Percentiles rank a stretch among this genome's conserved stretches.
Evolutionary conservation across 64 coral and sea anemone species (phyloP).

Genomic region (Catalaphyllia jardinei): DNA sequence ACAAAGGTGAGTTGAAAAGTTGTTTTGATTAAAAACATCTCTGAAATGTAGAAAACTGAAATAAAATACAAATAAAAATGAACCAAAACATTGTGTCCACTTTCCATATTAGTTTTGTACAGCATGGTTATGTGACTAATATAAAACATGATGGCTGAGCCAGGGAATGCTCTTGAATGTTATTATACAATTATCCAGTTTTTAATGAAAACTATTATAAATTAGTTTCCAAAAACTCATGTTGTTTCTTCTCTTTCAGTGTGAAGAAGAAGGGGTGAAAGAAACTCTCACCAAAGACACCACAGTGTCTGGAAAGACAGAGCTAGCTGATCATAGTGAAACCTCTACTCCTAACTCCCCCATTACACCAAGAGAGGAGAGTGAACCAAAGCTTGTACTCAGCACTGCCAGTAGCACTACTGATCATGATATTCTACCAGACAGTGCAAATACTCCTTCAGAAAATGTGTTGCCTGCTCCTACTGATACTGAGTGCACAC

Average conservation of each 20-base stretch:
- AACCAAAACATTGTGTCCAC: too few relatives aligned
- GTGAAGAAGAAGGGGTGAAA: conserved; percentile 54
- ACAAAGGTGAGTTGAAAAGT: too few relatives aligned
- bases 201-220: too few relatives aligned
- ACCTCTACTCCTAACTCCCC: conserved; percentile 73
- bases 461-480: conserved; percentile 35
- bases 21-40: too few relatives aligned
- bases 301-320: conserved; percentile 42
- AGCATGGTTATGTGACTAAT: too few relatives aligned
- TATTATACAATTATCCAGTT: too few relatives aligned
- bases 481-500: conserved; percentile 15
- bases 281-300: conserved; percentile 20
- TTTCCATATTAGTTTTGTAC: too few relatives aligned
- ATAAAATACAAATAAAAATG: too few relatives aligned
- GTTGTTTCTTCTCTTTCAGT: background rate
- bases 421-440: conserved; percentile 17
- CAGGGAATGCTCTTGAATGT: too few relatives aligned
- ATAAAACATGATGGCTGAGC: too few relatives aligned
- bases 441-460: background rate
- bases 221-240: background rate
- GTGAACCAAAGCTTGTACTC: conserved; percentile 46
- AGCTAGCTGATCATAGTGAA: conserved; percentile 53
- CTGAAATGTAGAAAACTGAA: too few relatives aligned
- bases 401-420: conserved; percentile 77
- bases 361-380: conserved; percentile 67